Conservation (phyloP, 2,113 vertebrate species). For the Corythaixoides concolor region DNA sequence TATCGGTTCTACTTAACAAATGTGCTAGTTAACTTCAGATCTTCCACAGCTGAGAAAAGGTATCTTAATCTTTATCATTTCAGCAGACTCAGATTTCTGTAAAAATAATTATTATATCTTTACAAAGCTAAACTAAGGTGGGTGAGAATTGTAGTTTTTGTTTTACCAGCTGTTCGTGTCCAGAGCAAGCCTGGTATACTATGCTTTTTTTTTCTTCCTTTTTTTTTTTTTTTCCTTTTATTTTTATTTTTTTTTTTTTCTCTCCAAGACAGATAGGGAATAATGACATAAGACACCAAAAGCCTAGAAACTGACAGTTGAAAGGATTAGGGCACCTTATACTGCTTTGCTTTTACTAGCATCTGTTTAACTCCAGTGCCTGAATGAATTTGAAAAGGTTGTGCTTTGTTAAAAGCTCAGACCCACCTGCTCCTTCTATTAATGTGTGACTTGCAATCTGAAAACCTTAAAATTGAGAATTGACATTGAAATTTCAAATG, state of each 20-base stretch:
- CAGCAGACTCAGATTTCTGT: background rate
- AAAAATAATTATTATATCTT: background rate
- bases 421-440: background rate
- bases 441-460: background rate
- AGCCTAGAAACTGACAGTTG: background rate
- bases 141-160: background rate
- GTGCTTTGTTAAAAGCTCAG: background rate
- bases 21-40: background rate
- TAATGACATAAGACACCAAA: background rate
- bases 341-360: background rate
- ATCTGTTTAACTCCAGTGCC: background rate
- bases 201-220: too few relatives aligned
- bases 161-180: background rate
- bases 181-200: background rate
- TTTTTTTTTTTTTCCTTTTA: background rate
- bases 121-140: background rate
- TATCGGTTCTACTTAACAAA: background rate
- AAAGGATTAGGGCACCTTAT: background rate
- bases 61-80: background rate
- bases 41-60: background rate
- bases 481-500: background rate
- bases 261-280: background rate
- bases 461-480: background rate
- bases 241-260: background rate
- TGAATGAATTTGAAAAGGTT: background rate